phyloP scores from a whole-genome alignment of 1,140 invertebrate genomes.

The Drosophila gunungcola region DNA sequence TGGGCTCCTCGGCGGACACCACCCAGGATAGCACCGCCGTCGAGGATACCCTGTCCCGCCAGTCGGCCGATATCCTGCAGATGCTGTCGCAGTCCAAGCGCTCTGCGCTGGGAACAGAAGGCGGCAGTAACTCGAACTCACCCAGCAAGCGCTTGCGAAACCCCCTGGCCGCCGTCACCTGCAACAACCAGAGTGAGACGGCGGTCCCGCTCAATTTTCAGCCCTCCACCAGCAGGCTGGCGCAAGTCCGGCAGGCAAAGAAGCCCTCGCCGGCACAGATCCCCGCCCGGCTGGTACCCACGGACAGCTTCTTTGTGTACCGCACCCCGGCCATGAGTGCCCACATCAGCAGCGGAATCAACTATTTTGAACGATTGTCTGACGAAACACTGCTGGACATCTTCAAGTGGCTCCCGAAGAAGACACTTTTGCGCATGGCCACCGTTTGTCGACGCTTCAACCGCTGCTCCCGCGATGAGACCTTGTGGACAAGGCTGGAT shows the following conservation, averaged over 20 bases:
- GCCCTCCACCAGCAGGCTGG: slow-evolving; percentile 76
- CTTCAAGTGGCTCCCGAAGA: slow-evolving; percentile 92
- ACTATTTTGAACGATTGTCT: slow-evolving; percentile 88
- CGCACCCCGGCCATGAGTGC: slow-evolving; percentile 56
- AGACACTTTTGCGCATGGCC: slow-evolving; percentile 89
- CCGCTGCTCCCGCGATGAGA: slow-evolving; percentile 91
- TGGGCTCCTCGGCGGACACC: slow-evolving; percentile 44
- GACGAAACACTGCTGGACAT: slow-evolving; percentile 94
- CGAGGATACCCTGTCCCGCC: slow-evolving; percentile 37
- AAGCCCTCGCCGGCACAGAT: slow-evolving; percentile 7
- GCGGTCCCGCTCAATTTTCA: slow-evolving; percentile 49
- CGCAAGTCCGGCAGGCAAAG: slow-evolving; percentile 46
- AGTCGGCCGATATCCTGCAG: slow-evolving; percentile 47
- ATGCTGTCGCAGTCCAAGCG: slow-evolving; percentile 50
- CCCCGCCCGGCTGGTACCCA: slow-evolving; percentile 14
- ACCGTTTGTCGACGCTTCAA: slow-evolving; percentile 89
- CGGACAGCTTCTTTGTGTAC: slow-evolving; percentile 72
- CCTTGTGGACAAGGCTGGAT: slow-evolving; percentile 93
- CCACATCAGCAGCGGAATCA: slow-evolving; percentile 69
- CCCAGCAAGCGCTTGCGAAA: slow-evolving; percentile 69
- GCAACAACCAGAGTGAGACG: slow-evolving; percentile 28
- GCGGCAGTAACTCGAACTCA: slow-evolving; percentile 66
- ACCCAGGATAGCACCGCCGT: slow-evolving; percentile 56
- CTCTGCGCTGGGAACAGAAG: slow-evolving; percentile 26
- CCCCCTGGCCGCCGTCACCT: slow-evolving; percentile 66